Evolutionary conservation across 1,140 invertebrate species (phyloP).

Genomic region (Lineus longissimus): DNA sequence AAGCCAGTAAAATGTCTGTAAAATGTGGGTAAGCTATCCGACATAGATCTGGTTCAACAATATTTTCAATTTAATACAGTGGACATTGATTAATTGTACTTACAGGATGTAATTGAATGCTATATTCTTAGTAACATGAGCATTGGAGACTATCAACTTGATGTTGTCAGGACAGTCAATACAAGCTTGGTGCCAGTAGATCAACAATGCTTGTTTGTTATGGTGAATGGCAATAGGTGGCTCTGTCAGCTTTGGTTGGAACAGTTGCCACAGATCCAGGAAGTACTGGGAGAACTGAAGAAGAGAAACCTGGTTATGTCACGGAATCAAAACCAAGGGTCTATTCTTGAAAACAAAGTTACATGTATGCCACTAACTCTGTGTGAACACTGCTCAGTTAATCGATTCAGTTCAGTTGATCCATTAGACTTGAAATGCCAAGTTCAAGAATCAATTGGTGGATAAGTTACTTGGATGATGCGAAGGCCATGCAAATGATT

Average conservation of each 20-base stretch:
- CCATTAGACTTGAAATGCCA: too few species aligned
- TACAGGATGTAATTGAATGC: slow-evolving; percentile 95
- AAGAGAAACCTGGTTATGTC: slow-evolving; percentile 36
- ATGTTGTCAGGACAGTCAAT: slow-evolving; percentile 89
- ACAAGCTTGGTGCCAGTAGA: slow-evolving; percentile 90
- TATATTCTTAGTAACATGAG: slow-evolving; percentile 83
- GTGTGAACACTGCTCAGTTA: too few species aligned
- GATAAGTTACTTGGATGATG: too few species aligned
- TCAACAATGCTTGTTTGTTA: slow-evolving; percentile 81
- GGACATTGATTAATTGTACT: too few species aligned
- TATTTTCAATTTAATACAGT: too few species aligned
- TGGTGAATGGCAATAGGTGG: slow-evolving; percentile 90
- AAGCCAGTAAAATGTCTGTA: too few species aligned
- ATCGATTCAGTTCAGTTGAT: too few species aligned
- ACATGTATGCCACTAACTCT: too few species aligned
- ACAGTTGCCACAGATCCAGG: slow-evolving; percentile 85
- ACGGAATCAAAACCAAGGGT: slow-evolving; percentile 6
- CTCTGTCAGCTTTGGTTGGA: slow-evolving; percentile 91
- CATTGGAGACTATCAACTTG: slow-evolving; percentile 77
- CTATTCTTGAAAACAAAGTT: too few species aligned
- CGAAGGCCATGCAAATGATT: background rate
- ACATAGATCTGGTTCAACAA: background rate
- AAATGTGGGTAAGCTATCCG: background rate
- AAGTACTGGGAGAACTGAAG: slow-evolving; percentile 71
- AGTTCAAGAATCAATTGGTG: too few species aligned